Conservation (phyloP, 1,140 invertebrate species). For the Atopsyche davidsoni region DNA sequence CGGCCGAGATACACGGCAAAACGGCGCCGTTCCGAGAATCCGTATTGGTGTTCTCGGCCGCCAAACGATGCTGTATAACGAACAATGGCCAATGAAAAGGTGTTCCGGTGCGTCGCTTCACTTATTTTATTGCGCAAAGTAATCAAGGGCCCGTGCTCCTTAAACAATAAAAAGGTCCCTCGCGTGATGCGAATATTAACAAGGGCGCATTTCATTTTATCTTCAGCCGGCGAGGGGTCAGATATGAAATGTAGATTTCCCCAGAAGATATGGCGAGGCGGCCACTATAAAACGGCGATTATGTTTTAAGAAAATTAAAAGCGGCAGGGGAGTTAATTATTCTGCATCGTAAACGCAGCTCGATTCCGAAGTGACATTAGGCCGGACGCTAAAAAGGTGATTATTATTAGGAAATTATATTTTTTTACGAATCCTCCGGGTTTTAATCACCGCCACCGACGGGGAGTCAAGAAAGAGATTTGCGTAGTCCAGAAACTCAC, state of each 20-base stretch:
- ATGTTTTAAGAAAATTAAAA: slow-evolving; percentile 21
- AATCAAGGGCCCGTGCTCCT: slow-evolving; percentile 20
- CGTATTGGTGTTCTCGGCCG: too few species aligned
- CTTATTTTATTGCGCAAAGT: slow-evolving; percentile 25
- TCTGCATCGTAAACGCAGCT: background rate
- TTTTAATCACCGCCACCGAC: too few species aligned
- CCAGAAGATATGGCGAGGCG: slow-evolving; percentile 15
- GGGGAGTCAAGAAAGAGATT: too few species aligned
- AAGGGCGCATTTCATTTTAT: slow-evolving; percentile 19
- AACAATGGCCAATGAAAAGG: slow-evolving; percentile 12
- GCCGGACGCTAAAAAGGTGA: background rate
- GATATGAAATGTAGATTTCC: slow-evolving; percentile 30
- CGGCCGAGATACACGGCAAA: too few species aligned
- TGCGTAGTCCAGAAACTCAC: too few species aligned
- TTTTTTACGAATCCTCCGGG: too few species aligned
- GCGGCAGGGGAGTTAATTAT: slow-evolving; percentile 17
- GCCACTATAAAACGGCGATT: slow-evolving; percentile 20
- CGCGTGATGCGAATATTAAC: slow-evolving; percentile 29
- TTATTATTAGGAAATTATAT: slow-evolving; percentile 1
- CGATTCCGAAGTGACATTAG: slow-evolving; percentile 1
- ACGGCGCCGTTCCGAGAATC: too few species aligned
- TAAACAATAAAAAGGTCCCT: slow-evolving; percentile 29
- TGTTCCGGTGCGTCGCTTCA: slow-evolving; percentile 14
- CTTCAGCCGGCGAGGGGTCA: slow-evolving; percentile 7
- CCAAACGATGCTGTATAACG: background rate